Percentiles rank a stretch among this genome's conserved stretches.
phyloP scores from a whole-genome alignment of 2,113 vertebrate genomes.

The Siniperca chuatsi region DNA sequence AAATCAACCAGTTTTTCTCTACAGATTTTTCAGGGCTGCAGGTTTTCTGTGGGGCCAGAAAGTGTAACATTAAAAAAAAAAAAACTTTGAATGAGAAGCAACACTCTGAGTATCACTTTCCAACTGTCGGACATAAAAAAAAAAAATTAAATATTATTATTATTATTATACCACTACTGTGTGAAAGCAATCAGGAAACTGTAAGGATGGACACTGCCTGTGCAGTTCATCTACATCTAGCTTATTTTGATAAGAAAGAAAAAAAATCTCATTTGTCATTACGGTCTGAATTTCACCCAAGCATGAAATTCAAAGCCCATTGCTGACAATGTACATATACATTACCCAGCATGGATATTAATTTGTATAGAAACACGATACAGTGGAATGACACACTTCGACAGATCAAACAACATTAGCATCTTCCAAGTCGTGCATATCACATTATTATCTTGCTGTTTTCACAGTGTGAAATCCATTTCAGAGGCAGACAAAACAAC shows the following conservation, averaged over 20 bases:
- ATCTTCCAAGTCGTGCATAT: slow-evolving; percentile 28
- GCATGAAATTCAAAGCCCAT: slow-evolving; percentile 32
- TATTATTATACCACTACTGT: not conserved
- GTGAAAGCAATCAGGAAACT: slow-evolving; percentile 12
- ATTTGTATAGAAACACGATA: slow-evolving; percentile 50
- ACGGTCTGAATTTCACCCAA: not conserved
- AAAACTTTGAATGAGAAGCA: not conserved
- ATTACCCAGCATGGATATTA: slow-evolving; percentile 7
- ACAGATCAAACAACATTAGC: slow-evolving; percentile 55
- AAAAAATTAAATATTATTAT: not conserved
- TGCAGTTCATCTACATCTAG: not conserved
- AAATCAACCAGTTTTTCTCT: not conserved
- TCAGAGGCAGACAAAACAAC: slow-evolving; percentile 29
- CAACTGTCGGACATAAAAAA: not conserved
- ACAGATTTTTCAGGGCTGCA: not conserved
- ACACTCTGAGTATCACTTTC: not conserved
- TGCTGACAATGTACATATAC: slow-evolving; percentile 31
- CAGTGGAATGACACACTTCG: slow-evolving; percentile 17
- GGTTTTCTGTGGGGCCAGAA: not conserved
- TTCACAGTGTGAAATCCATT: slow-evolving; percentile 33
- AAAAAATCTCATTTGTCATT: slow-evolving; percentile 22
- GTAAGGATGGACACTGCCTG: not conserved
- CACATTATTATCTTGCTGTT: slow-evolving; percentile 6
- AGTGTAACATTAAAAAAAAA: too few relatives aligned
- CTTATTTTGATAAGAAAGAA: slow-evolving; percentile 21